These are phyloP conservation scores for Polydrusus tereticollis DNA, from an alignment of 2,888 invertebrate species.

Conservation along the genomic window DNA sequence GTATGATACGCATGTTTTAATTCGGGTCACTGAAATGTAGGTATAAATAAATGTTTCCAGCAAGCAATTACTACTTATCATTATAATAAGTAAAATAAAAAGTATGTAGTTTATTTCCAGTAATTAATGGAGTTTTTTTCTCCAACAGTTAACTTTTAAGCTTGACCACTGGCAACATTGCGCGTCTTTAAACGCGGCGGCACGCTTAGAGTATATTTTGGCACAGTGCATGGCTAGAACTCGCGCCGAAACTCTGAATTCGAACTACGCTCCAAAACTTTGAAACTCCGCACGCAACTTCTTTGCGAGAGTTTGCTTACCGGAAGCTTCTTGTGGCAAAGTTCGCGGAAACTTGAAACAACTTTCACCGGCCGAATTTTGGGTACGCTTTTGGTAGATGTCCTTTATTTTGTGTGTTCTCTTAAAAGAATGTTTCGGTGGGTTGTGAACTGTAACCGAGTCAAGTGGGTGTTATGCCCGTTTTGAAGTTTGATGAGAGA, in stretches of 20 bases:
- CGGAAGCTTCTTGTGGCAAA: conserved; percentile 42
- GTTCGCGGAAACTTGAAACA: conserved; percentile 38
- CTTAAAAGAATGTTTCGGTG: background rate
- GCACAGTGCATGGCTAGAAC: conserved; percentile 49
- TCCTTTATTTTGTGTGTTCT: conserved; percentile 26
- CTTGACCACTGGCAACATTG: conserved; percentile 47
- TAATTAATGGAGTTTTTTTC: conserved; percentile 10
- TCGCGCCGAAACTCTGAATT: conserved; percentile 41
- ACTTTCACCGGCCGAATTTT: conserved; percentile 40
- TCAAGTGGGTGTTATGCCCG: conserved; percentile 10
- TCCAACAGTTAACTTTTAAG: conserved; percentile 32
- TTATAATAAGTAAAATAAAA: too few species aligned
- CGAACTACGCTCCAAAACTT: conserved; percentile 34
- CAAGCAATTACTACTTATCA: too few species aligned
- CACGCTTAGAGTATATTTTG: conserved; percentile 48
- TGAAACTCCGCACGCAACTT: conserved; percentile 46
- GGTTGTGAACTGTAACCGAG: conserved; percentile 2
- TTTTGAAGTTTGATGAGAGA: background rate
- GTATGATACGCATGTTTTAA: too few species aligned
- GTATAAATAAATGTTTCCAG: too few species aligned
- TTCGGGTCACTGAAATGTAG: too few species aligned
- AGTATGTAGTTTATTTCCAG: too few species aligned
- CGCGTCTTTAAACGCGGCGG: conserved; percentile 45
- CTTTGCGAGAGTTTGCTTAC: conserved; percentile 42
- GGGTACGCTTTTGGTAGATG: conserved; percentile 39